Conservation (phyloP, 1,140 invertebrate species). For the Parapsyche elsis region DNA sequence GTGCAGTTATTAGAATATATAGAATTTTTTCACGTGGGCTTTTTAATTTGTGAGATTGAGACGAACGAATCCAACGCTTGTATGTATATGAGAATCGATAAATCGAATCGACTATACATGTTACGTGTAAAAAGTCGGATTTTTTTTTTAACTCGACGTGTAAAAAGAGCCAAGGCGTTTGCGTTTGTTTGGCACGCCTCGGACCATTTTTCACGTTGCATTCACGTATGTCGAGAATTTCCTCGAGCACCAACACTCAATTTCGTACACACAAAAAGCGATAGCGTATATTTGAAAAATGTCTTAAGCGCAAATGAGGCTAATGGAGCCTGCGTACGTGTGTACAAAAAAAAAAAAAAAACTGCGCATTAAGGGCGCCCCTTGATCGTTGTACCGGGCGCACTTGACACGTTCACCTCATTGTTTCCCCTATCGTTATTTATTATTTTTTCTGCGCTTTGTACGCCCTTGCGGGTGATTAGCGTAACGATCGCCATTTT, state of each 20-base stretch:
- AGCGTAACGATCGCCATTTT: not conserved
- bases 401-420: slow-evolving; percentile 29
- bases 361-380: not conserved
- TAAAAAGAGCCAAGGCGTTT: not conserved
- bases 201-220: slow-evolving; percentile 29
- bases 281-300: slow-evolving; percentile 25
- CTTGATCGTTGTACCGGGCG: slow-evolving; percentile 6
- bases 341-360: slow-evolving; percentile 7
- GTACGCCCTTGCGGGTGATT: not conserved
- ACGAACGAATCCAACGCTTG: too few relatives aligned
- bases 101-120: too few relatives aligned
- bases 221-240: slow-evolving; percentile 8
- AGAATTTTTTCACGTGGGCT: too few relatives aligned
- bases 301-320: slow-evolving; percentile 31
- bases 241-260: not conserved
- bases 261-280: slow-evolving; percentile 11
- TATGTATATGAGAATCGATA: too few relatives aligned
- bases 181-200: not conserved
- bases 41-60: too few relatives aligned
- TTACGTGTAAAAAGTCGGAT: too few relatives aligned
- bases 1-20: too few relatives aligned
- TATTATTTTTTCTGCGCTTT: slow-evolving; percentile 8
- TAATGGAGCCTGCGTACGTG: slow-evolving; percentile 20
- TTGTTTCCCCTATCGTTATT: slow-evolving; percentile 21
- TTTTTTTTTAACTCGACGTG: not conserved